Percentiles rank a stretch among this genome's conserved stretches.
Evolutionary conservation across 2,888 invertebrate genomes (phyloP).

Genomic region (Cheilosia vulpina): DNA sequence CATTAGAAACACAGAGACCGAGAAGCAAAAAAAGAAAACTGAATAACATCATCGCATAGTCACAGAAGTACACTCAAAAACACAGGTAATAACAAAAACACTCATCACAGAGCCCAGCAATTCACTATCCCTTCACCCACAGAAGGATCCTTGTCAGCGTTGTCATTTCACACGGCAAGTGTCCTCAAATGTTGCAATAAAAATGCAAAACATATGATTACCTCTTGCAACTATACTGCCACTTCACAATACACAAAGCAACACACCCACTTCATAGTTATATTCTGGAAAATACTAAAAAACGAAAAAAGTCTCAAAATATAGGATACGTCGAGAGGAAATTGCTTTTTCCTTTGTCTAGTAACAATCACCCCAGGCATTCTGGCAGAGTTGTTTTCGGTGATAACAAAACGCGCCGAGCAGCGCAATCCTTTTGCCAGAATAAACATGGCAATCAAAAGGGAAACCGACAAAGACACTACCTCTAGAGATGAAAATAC

Average conservation of each 20-base stretch:
- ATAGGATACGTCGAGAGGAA: constrained; percentile 68
- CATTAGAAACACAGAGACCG: constrained; percentile 10
- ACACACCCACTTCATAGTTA: constrained; percentile 22
- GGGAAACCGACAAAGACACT: constrained; percentile 46
- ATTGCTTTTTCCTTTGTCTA: constrained; percentile 75
- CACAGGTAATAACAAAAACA: constrained; percentile 74
- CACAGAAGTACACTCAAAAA: constrained; percentile 62
- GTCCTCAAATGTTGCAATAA: constrained; percentile 75
- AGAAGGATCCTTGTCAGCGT: constrained; percentile 65
- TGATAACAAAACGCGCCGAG: constrained; percentile 68
- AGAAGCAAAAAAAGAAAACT: constrained; percentile 8
- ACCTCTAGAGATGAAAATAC: constrained; percentile 1
- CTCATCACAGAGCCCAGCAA: constrained; percentile 50
- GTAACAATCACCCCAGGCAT: constrained; percentile 70
- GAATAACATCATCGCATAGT: constrained; percentile 62
- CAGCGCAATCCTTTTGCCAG: constrained; percentile 67
- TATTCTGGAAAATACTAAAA: constrained; percentile 26
- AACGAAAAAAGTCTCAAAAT: constrained; percentile 31
- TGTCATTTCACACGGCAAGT: constrained; percentile 74
- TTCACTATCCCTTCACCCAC: constrained; percentile 33
- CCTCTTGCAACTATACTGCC: constrained; percentile 62
- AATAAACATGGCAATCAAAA: constrained; percentile 67
- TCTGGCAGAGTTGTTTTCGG: constrained; percentile 70
- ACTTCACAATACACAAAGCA: constrained; percentile 32
- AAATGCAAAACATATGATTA: constrained; percentile 75